Evolutionary conservation across 2,113 vertebrate species (phyloP).

Genomic region (Thunnus maccoyii): DNA sequence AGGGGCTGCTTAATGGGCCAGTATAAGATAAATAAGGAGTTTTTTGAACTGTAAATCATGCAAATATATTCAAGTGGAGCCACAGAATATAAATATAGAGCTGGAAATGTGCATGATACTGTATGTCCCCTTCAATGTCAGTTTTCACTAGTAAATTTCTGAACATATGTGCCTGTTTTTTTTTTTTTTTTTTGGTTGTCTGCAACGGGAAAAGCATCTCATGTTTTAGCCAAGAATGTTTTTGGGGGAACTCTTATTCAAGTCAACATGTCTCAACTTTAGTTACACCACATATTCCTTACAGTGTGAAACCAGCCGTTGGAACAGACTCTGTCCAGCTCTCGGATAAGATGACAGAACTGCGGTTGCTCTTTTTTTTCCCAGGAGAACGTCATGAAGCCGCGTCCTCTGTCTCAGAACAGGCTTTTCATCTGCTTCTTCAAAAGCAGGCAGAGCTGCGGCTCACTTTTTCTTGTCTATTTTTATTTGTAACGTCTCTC

Average conservation of each 20-base stretch:
- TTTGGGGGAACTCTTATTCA: not conserved
- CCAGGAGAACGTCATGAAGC: constrained; percentile 39
- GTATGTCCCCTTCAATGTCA: too few relatives aligned
- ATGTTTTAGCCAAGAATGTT: not conserved
- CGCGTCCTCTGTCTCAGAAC: constrained; percentile 41
- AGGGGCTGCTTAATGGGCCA: too few relatives aligned
- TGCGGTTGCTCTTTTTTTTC: constrained; percentile 27
- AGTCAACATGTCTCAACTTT: constrained; percentile 1
- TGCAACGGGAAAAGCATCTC: not conserved
- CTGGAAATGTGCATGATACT: too few relatives aligned
- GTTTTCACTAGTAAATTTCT: too few relatives aligned
- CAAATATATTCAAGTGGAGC: too few relatives aligned
- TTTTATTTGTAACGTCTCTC: constrained; percentile 42
- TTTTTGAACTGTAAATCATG: too few relatives aligned
- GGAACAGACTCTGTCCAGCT: constrained; percentile 29
- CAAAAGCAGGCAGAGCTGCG: constrained; percentile 33
- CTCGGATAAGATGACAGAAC: constrained; percentile 40
- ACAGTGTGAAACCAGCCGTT: constrained; percentile 15
- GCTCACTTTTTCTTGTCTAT: constrained; percentile 48
- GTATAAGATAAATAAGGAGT: too few relatives aligned
- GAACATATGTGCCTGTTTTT: too few relatives aligned
- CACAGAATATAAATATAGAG: too few relatives aligned
- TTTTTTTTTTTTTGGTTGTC: not conserved
- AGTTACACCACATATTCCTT: constrained; percentile 10
- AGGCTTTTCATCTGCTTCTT: constrained; percentile 50